Conservation (phyloP, 2,888 invertebrate species). For the Acanthosepion lycidas region DNA sequence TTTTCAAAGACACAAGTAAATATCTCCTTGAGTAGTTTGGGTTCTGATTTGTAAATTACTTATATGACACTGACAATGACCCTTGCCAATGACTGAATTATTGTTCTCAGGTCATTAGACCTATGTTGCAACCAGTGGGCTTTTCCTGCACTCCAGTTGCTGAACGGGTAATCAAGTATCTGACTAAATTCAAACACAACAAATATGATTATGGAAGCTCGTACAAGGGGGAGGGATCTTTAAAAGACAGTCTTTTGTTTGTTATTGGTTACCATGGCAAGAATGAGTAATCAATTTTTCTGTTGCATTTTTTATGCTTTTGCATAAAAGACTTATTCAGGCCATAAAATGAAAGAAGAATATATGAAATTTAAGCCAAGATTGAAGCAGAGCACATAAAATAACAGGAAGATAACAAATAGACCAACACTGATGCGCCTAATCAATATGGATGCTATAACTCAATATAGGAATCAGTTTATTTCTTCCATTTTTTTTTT, state of each 20-base stretch:
- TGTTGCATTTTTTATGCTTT: not conserved
- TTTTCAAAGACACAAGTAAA: no score
- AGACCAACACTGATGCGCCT: not conserved
- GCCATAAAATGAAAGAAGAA: not conserved
- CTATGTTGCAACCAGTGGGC: not conserved
- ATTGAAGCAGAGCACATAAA: not conserved
- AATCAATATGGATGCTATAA: conserved; percentile 20
- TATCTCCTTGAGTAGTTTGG: no score
- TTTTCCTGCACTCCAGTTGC: not conserved
- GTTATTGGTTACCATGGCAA: conserved; percentile 4
- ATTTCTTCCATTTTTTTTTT: not conserved
- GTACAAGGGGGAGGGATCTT: not conserved
- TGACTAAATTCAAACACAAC: not conserved
- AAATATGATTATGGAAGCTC: not conserved
- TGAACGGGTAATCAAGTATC: not conserved
- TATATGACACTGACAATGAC: not conserved
- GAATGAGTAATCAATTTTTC: conserved; percentile 4
- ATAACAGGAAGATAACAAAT: not conserved
- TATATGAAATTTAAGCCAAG: conserved; percentile 33
- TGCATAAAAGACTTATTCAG: not conserved
- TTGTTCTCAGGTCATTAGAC: not conserved
- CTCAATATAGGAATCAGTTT: not conserved
- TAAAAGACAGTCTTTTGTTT: not conserved
- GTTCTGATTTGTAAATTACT: no score
- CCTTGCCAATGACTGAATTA: not conserved